Evolutionary conservation across 2,113 vertebrate genomes (phyloP).

Genomic region (Amazona guildingii): DNA sequence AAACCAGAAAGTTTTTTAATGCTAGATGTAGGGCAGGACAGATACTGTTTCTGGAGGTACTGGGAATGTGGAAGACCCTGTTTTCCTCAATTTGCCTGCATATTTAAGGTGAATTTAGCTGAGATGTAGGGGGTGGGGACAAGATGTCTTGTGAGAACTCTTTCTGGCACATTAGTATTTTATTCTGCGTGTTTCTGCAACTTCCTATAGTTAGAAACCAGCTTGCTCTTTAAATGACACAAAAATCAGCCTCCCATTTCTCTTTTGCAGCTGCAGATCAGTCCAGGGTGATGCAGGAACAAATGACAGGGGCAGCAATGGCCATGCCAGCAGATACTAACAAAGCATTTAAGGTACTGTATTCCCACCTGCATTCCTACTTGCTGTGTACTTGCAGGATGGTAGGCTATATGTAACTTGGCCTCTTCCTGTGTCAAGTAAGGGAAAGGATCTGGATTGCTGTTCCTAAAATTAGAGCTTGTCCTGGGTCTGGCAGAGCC

Average conservation of each 20-base stretch:
- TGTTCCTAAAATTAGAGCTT: slow-evolving; percentile 29
- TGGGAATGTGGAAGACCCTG: background rate
- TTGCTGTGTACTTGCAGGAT: background rate
- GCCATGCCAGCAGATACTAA: slow-evolving; percentile 98
- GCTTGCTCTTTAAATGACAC: background rate
- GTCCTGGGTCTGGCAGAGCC: background rate
- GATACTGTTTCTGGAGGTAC: background rate
- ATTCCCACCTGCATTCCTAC: background rate
- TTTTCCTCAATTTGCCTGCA: background rate
- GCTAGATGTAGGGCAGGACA: background rate
- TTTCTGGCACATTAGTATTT: background rate
- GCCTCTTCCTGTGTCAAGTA: background rate
- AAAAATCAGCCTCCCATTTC: background rate
- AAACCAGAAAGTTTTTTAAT: background rate
- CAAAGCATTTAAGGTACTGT: slow-evolving; percentile 96
- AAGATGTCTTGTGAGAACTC: background rate
- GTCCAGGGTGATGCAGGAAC: slow-evolving; percentile 98
- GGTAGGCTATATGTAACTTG: background rate
- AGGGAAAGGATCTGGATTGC: background rate
- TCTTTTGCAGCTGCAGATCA: slow-evolving; percentile 89
- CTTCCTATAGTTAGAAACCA: background rate
- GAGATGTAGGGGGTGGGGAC: background rate
- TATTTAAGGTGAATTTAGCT: background rate
- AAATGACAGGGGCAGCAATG: slow-evolving; percentile 98
- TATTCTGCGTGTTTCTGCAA: background rate